phyloP scores from a whole-genome alignment of 1,140 invertebrate genomes.

The Tigriopus japonicus region DNA sequence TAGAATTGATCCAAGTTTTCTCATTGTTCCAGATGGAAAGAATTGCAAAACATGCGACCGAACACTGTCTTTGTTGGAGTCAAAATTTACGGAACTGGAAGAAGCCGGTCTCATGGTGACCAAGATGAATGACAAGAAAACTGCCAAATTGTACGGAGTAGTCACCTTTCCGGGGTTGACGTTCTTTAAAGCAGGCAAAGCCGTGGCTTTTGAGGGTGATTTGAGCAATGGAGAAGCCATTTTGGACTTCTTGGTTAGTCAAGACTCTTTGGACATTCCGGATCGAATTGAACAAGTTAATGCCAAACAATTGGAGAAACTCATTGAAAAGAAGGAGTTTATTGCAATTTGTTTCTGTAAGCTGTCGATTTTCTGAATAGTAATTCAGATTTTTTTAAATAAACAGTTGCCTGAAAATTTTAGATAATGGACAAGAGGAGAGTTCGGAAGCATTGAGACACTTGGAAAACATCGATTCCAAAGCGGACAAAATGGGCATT shows the following conservation, averaged over 20 bases:
- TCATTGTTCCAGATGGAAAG: constrained; percentile 46
- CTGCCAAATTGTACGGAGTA: constrained; percentile 84
- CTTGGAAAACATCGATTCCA: constrained; percentile 82
- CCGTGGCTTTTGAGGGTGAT: constrained; percentile 67
- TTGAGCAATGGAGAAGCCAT: constrained; percentile 78
- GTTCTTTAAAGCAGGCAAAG: constrained; percentile 80
- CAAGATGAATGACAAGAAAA: constrained; percentile 84
- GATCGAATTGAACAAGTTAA: constrained; percentile 90
- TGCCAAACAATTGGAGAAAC: constrained; percentile 68
- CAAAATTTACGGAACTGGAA: constrained; percentile 84
- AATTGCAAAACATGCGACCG: constrained; percentile 79
- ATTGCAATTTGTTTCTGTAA: constrained; percentile 88
- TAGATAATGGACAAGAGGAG: constrained; percentile 36
- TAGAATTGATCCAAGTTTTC: too few species aligned
- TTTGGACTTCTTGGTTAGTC: constrained; percentile 72
- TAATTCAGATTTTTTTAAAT: too few species aligned
- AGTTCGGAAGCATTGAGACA: constrained; percentile 22
- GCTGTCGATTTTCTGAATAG: constrained; percentile 26
- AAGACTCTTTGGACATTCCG: constrained; percentile 84
- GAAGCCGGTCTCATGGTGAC: constrained; percentile 82
- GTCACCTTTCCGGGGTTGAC: constrained; percentile 80
- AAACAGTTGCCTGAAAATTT: too few species aligned
- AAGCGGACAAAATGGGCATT: constrained; percentile 83
- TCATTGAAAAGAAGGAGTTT: constrained; percentile 75
- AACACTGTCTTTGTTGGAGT: constrained; percentile 70